These are phyloP conservation scores for Acanthoscelides obtectus DNA, from an alignment of 2,888 invertebrate genomes.

Conservation along the genomic window DNA sequence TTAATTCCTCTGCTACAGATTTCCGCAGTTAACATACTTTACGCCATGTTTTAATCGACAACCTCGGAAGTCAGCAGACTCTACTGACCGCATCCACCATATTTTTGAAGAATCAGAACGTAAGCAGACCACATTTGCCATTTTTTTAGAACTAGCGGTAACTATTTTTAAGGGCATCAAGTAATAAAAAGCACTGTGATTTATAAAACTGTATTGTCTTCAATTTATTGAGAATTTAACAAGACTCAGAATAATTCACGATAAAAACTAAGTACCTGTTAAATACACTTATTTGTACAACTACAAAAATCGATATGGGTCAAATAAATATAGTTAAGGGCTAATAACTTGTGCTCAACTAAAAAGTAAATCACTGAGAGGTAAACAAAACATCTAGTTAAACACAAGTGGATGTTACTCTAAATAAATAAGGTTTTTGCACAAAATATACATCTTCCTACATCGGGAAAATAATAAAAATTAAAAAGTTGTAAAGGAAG, in stretches of 20 bases:
- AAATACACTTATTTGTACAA: neutral
- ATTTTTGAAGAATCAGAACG: no score
- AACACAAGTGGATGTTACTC: neutral
- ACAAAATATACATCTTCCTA: conserved; percentile 21
- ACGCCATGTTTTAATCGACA: no score
- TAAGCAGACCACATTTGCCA: no score
- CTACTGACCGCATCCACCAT: no score
- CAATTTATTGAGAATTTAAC: neutral
- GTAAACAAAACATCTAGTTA: neutral
- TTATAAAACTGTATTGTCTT: neutral
- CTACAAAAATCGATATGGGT: neutral
- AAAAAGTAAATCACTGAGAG: neutral
- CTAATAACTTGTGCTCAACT: neutral
- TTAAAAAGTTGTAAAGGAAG: conserved; percentile 9
- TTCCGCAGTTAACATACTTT: no score
- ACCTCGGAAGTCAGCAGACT: no score
- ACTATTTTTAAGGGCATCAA: no score
- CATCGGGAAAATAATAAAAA: conserved; percentile 20
- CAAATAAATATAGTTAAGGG: neutral
- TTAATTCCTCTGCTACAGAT: no score
- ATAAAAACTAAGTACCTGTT: neutral
- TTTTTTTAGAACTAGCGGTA: no score
- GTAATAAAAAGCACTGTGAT: neutral
- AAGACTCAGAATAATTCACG: neutral
- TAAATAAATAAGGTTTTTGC: conserved; percentile 16